These are phyloP conservation scores for Pachypanchax playfairii DNA, from an alignment of 2,113 vertebrate species.

Conservation along the genomic window DNA sequence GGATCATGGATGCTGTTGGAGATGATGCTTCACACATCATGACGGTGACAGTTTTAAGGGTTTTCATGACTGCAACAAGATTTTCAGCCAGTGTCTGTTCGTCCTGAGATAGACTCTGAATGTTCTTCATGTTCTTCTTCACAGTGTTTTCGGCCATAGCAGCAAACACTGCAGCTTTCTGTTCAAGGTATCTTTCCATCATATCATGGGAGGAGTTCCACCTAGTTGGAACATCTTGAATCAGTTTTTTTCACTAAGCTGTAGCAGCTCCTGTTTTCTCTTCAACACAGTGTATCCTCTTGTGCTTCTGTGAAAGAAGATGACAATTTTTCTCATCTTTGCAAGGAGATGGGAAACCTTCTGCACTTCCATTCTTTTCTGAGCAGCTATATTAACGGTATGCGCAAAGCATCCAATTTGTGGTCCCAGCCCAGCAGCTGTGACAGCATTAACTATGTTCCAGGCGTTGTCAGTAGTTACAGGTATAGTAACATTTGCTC, in stretches of 20 bases:
- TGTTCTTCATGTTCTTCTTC: not conserved
- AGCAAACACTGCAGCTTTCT: not conserved
- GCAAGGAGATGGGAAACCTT: not conserved
- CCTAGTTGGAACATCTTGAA: not conserved
- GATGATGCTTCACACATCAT: not conserved
- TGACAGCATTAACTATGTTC: conserved; percentile 1
- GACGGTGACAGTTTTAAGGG: not conserved
- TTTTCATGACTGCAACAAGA: not conserved
- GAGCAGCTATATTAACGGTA: conserved; percentile 1
- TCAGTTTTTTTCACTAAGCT: not conserved
- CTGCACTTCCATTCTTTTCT: conserved; percentile 8
- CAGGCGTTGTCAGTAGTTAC: not conserved
- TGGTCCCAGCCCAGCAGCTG: conserved; percentile 2
- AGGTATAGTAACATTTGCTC: no score
- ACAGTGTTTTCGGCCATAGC: not conserved
- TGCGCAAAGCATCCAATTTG: not conserved
- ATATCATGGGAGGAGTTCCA: conserved; percentile 1
- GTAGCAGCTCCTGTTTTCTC: not conserved
- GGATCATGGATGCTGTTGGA: not conserved
- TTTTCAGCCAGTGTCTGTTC: not conserved
- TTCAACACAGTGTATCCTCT: not conserved
- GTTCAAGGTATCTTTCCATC: not conserved
- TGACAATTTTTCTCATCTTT: not conserved
- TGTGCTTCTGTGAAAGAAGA: conserved; percentile 1
- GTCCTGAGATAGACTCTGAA: not conserved